A percentile compares a stretch with the other conserved stretches of the same genome.
Conservation (phyloP, 2,113 vertebrate genomes). For the Calidris pygmaea region DNA sequence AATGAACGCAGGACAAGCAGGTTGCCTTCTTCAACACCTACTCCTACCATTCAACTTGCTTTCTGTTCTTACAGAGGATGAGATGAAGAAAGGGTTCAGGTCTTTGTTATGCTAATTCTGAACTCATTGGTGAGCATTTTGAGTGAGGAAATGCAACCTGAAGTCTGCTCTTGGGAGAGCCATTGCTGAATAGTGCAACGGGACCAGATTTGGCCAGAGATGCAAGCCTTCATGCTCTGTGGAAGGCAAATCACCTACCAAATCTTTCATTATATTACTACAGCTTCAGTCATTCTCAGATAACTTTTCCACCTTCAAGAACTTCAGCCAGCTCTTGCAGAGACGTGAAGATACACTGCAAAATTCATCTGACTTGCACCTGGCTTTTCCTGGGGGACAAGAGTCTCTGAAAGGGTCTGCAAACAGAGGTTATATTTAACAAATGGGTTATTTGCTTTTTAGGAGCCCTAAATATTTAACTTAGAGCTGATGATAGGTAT, state of each 20-base stretch:
- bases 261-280: not conserved
- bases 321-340: not conserved
- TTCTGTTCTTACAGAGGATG: not conserved
- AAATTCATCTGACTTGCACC: not conserved
- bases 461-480: not conserved
- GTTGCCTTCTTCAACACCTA: not conserved
- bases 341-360: not conserved
- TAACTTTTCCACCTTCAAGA: not conserved
- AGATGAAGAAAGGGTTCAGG: not conserved
- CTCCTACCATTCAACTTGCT: not conserved
- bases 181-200: not conserved
- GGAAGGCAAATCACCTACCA: not conserved
- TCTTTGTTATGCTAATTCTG: not conserved
- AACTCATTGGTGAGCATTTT: not conserved
- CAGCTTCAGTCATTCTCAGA: not conserved
- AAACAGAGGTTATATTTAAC: not conserved
- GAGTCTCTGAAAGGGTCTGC: not conserved
- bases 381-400: not conserved
- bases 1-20: not conserved
- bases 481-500: not conserved
- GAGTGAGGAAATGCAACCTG: not conserved
- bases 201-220: not conserved
- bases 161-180: not conserved
- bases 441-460: not conserved
- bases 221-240: not conserved